A percentile compares a stretch with the other conserved stretches of the same genome.
Conservation (phyloP, 2,888 invertebrate genomes). For the Microctonus brassicae region DNA sequence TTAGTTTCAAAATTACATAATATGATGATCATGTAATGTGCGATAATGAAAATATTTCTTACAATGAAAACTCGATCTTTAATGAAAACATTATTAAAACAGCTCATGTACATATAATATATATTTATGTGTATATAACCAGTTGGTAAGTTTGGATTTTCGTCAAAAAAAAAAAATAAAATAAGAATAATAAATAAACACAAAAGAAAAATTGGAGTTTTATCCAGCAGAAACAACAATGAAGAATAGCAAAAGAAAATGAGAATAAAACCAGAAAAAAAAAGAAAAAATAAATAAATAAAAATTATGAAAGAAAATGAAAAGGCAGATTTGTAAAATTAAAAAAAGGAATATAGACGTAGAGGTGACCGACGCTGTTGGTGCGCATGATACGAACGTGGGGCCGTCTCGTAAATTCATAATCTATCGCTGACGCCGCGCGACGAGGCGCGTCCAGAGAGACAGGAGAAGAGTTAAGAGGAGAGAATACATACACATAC, state of each 20-base stretch:
- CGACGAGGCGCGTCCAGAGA: slow-evolving; percentile 1
- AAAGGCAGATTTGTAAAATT: background rate
- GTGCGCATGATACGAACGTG: background rate
- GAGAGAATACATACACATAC: slow-evolving; percentile 12
- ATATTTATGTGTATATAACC: too few species aligned
- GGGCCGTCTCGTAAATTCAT: slow-evolving; percentile 46
- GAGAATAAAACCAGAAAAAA: background rate
- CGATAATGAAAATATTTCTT: background rate
- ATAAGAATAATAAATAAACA: background rate
- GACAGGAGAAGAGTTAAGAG: slow-evolving; percentile 6
- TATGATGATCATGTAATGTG: background rate
- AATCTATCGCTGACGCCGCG: slow-evolving; percentile 42
- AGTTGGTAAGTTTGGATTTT: too few species aligned
- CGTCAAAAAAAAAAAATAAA: background rate
- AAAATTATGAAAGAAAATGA: background rate
- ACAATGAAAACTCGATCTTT: background rate
- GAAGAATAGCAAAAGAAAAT: background rate
- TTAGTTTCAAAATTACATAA: background rate
- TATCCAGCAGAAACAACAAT: background rate
- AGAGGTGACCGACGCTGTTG: background rate
- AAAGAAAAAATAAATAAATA: background rate
- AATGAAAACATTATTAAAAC: background rate
- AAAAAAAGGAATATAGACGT: background rate
- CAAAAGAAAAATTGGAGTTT: background rate
- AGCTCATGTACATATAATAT: background rate